phyloP scores from a whole-genome alignment of 2,888 invertebrate genomes.

The Drosophila setosimentum region DNA sequence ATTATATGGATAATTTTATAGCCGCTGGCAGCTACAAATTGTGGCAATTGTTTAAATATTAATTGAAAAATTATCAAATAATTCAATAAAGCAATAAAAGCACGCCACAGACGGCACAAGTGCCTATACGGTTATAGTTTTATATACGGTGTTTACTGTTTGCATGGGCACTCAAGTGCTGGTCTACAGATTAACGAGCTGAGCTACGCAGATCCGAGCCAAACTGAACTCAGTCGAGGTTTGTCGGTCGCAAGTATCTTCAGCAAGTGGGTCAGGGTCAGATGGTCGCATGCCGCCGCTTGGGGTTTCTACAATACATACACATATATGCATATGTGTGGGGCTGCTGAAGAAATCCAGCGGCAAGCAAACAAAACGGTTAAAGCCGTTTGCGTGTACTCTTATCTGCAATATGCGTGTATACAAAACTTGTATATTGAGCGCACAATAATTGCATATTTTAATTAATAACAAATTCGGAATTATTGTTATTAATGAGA shows the following conservation, averaged over 20 bases:
- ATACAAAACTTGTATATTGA: slow-evolving; percentile 12
- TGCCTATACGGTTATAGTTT: slow-evolving; percentile 56
- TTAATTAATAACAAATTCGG: slow-evolving; percentile 60
- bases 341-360: slow-evolving; percentile 29
- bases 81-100: slow-evolving; percentile 63
- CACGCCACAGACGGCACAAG: slow-evolving; percentile 39
- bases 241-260: slow-evolving; percentile 61
- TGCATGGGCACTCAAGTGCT: slow-evolving; percentile 37
- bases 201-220: slow-evolving; percentile 33
- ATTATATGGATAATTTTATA: slow-evolving; percentile 20
- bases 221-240: slow-evolving; percentile 17
- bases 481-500: slow-evolving; percentile 59
- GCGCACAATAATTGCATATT: slow-evolving; percentile 52
- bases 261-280: slow-evolving; percentile 78
- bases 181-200: slow-evolving; percentile 69
- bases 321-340: not conserved
- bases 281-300: slow-evolving; percentile 53
- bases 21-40: slow-evolving; percentile 65
- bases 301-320: slow-evolving; percentile 29
- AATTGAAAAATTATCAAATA: slow-evolving; percentile 70
- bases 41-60: slow-evolving; percentile 67
- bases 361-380: slow-evolving; percentile 34
- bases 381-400: slow-evolving; percentile 62
- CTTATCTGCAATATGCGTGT: slow-evolving; percentile 37
- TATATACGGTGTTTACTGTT: slow-evolving; percentile 42